A percentile compares a stretch with the other conserved stretches of the same genome.
phyloP scores from a whole-genome alignment of 2,797 vertebrate genomes.

The Tympanoctomys barrerae region DNA sequence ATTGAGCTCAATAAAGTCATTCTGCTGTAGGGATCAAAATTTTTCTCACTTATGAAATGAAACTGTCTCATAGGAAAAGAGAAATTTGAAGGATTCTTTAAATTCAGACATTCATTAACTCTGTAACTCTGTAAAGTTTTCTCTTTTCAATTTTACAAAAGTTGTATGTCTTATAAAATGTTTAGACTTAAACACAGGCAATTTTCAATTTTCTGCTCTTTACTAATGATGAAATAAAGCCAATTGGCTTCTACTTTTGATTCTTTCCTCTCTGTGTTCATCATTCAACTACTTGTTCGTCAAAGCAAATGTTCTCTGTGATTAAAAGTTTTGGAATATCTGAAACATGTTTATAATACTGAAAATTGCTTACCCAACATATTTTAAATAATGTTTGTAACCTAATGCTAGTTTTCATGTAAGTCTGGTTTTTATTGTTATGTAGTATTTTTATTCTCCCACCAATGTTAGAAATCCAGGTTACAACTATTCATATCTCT shows the following conservation, averaged over 20 bases:
- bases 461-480: neutral
- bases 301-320: neutral
- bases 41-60: constrained; percentile 19
- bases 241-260: neutral
- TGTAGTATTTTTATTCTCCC: neutral
- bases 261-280: neutral
- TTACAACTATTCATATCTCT: neutral
- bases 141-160: neutral
- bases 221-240: neutral
- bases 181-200: neutral
- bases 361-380: neutral
- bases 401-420: neutral
- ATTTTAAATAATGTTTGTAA: neutral
- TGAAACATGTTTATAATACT: neutral
- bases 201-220: constrained; percentile 7
- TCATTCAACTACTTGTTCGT: neutral
- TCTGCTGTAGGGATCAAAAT: neutral
- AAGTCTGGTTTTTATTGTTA: neutral
- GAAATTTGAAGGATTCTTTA: neutral
- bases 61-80: neutral
- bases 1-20: neutral
- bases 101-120: neutral
- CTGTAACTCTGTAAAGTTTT: neutral
- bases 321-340: neutral
- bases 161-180: neutral